phyloP scores from a whole-genome alignment of 2,888 invertebrate genomes.

The Standfussiana lucernea region DNA sequence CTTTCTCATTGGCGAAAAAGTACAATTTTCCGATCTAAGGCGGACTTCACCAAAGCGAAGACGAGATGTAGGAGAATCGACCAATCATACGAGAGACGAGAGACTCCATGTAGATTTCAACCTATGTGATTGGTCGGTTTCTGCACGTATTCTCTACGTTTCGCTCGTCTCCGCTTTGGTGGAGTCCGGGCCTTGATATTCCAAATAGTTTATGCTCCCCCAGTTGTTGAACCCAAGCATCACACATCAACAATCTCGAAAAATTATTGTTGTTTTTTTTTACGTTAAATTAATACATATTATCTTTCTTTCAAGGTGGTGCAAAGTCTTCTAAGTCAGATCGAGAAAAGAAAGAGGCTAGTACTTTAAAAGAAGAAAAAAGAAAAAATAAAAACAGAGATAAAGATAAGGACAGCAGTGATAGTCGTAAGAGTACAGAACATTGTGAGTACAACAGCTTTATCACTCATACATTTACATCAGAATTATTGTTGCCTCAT shows the following conservation, averaged over 20 bases:
- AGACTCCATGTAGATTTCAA: background rate
- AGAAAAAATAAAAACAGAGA: slow-evolving; percentile 86
- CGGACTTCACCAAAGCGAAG: background rate
- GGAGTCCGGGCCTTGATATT: too few species aligned
- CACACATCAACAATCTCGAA: background rate
- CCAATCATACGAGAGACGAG: too few species aligned
- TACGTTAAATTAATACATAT: background rate
- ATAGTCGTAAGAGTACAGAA: slow-evolving; percentile 89
- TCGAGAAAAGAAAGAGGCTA: slow-evolving; percentile 84
- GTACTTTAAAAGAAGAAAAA: slow-evolving; percentile 87
- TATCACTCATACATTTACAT: too few species aligned
- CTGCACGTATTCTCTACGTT: too few species aligned
- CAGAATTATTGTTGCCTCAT: background rate
- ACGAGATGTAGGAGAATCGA: too few species aligned
- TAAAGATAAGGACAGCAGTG: slow-evolving; percentile 84
- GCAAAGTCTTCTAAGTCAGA: slow-evolving; percentile 85
- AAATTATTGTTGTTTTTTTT: background rate
- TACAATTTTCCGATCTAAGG: background rate
- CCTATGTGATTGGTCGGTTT: background rate
- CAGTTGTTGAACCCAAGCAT: too few species aligned
- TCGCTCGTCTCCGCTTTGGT: too few species aligned
- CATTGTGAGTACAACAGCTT: slow-evolving; percentile 78
- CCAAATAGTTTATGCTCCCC: too few species aligned
- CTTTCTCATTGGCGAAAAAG: background rate
- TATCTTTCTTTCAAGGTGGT: slow-evolving; percentile 75